These are phyloP conservation scores for Polylopha cassiicola DNA, from an alignment of 2,888 invertebrate genomes.

Conservation along the genomic window DNA sequence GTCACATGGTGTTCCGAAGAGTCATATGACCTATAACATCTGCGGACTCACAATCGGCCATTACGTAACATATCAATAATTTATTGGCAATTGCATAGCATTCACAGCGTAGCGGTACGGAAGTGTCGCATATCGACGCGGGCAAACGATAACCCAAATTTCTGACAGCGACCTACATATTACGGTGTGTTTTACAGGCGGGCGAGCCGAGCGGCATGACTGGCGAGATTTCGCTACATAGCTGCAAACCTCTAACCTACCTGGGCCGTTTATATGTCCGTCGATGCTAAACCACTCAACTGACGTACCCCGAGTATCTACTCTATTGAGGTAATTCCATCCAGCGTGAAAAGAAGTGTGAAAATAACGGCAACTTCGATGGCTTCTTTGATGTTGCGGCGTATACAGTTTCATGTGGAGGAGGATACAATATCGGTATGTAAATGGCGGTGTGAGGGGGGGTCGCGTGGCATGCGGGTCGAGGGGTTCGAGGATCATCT, in stretches of 20 bases:
- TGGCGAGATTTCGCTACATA: constrained; percentile 41
- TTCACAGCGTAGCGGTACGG: constrained; percentile 57
- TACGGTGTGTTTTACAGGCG: constrained; percentile 56
- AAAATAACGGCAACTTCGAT: constrained; percentile 22
- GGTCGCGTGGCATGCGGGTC: constrained; percentile 7
- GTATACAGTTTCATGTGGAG: constrained; percentile 18
- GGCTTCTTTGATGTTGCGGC: constrained; percentile 25
- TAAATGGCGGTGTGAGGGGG: constrained; percentile 2
- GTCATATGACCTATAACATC: constrained; percentile 45
- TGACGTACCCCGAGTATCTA: constrained; percentile 25
- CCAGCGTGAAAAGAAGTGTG: constrained; percentile 22
- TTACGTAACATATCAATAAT: constrained; percentile 56
- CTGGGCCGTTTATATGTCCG: constrained; percentile 41
- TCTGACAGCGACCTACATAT: constrained; percentile 71
- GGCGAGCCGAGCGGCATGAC: constrained; percentile 44
- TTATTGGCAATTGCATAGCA: constrained; percentile 56
- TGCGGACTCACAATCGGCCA: constrained; percentile 38
- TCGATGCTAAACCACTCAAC: constrained; percentile 28
- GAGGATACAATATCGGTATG: constrained; percentile 18
- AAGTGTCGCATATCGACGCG: constrained; percentile 71
- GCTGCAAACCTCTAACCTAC: constrained; percentile 37
- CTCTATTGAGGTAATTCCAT: constrained; percentile 17
- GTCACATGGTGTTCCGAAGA: constrained; percentile 20
- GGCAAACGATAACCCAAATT: constrained; percentile 72
- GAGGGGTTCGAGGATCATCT: constrained; percentile 20